Base-by-base conservation (phyloP, 2,888 invertebrate genomes). In the Leptura quadrifasciata region DNA sequence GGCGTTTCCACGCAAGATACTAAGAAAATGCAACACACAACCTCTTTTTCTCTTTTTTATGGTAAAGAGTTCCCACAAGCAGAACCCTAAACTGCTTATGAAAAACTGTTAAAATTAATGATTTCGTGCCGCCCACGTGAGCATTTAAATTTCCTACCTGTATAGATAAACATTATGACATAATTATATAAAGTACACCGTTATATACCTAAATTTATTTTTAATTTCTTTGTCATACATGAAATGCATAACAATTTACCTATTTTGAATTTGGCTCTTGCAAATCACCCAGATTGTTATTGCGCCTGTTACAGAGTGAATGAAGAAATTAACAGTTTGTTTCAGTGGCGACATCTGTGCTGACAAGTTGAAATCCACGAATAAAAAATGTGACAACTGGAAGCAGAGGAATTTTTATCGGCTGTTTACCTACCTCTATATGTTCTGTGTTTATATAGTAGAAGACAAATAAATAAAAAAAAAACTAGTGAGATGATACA, bases 261-360 rank as follows among this genome's bases (percentile, higher is more conserved):
- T 58, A 58, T 58, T 58, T 58, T 20, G 27, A 58, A 58, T 58
- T 58, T 58, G 58, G 58, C 58, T 15, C 58, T 58, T 12, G 24
- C 20, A 15, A 15, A 58, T 58, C 47, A 47, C 5, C 58, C 58
- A 58, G n/a, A n/a, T 58, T 58, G n/a, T 47, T 47, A n/a, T n/a
- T 47, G n/a, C 5, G 47, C 47, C n/a, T 47, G 2, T n/a, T 47
- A 47, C n/a, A 47, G n/a, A 12, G 47, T 47, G n/a, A n/a, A n/a
- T 15, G n/a, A 47, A 47, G n/a, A 47, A 47, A 47, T 47, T 1
- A n/a, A 6, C n/a, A n/a, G 15, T n/a, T 47, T 5, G n/a, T 0
- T 15, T 47, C 17, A 4, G 5, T 5, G 15, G 47, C 47, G 47
- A n/a, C 47, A n/a, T 47, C 47, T 47, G 2, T 39, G 2, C 1